A percentile compares a stretch with the other conserved stretches of the same genome.
Conservation (phyloP, 2,797 vertebrate species). For the Rhinogobio ventralis region DNA sequence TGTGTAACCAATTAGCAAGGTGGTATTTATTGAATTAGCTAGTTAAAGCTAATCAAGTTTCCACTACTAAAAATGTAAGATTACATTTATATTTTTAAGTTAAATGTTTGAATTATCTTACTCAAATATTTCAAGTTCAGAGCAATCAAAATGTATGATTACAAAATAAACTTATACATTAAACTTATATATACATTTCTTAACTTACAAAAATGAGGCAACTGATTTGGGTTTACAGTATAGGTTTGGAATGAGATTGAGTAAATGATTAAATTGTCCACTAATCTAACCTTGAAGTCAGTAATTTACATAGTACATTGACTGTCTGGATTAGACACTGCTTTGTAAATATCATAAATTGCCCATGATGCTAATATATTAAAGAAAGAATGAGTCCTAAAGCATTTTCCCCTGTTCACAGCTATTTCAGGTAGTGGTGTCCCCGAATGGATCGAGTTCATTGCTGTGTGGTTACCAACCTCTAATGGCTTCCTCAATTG, state of each 20-base stretch:
- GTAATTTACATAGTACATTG: background rate
- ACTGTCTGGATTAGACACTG: background rate
- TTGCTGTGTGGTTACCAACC: slow-evolving; percentile 86
- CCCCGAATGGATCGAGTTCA: slow-evolving; percentile 86
- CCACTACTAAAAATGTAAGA: no score
- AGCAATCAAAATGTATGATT: no score
- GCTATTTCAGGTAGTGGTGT: slow-evolving; percentile 77
- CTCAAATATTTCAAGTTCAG: no score
- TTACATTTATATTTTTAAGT: no score
- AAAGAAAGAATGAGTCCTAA: background rate
- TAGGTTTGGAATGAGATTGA: background rate
- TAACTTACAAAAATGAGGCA: no score
- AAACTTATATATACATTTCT: no score
- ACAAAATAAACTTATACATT: no score
- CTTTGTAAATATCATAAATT: slow-evolving; percentile 5
- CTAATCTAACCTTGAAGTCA: background rate
- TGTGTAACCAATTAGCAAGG: no score
- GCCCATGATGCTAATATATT: background rate
- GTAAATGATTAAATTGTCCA: background rate
- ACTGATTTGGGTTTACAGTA: no score
- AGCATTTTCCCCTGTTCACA: slow-evolving; percentile 58
- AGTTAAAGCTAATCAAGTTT: no score
- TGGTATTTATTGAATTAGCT: no score
- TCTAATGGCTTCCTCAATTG: slow-evolving; percentile 90
- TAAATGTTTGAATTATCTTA: no score